Evolutionary conservation across 2,888 invertebrate genomes (phyloP).

Genomic region (Strigamia maritima): DNA sequence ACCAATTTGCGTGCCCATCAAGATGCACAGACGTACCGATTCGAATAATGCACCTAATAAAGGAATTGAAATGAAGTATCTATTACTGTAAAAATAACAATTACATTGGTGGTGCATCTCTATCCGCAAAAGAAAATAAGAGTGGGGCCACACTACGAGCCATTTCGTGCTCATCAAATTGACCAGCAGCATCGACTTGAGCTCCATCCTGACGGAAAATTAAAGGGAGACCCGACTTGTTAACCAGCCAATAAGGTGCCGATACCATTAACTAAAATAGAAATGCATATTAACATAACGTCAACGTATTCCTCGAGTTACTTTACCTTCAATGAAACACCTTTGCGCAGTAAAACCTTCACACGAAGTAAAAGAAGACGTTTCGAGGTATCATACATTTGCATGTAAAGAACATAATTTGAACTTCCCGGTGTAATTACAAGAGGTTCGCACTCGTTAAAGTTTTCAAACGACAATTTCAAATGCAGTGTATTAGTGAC

Average conservation of each 20-base stretch:
- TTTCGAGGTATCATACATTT: slow-evolving; percentile 69
- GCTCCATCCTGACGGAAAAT: slow-evolving; percentile 82
- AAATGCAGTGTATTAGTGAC: slow-evolving; percentile 58
- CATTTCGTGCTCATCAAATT: slow-evolving; percentile 90
- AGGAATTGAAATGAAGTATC: neutral
- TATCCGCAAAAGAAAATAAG: slow-evolving; percentile 88
- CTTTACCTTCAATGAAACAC: slow-evolving; percentile 61
- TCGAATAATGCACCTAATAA: slow-evolving; percentile 55
- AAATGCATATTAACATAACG: neutral
- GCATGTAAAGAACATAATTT: slow-evolving; percentile 65
- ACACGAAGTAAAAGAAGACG: slow-evolving; percentile 73
- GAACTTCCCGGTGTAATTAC: slow-evolving; percentile 53
- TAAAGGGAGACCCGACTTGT: slow-evolving; percentile 92
- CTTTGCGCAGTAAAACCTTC: slow-evolving; percentile 60
- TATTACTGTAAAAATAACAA: neutral
- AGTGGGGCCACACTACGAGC: slow-evolving; percentile 89
- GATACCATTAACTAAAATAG: slow-evolving; percentile 65
- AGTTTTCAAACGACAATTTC: slow-evolving; percentile 76
- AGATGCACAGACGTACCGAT: slow-evolving; percentile 68
- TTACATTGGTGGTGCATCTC: slow-evolving; percentile 64
- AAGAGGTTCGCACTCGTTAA: slow-evolving; percentile 68
- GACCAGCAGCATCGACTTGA: slow-evolving; percentile 70
- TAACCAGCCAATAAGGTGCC: slow-evolving; percentile 91
- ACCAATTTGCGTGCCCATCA: slow-evolving; percentile 67
- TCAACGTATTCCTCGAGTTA: neutral